These are phyloP conservation scores for Sphenodon punctatus DNA, from an alignment of 2,797 vertebrate species.

Conservation along the genomic window DNA sequence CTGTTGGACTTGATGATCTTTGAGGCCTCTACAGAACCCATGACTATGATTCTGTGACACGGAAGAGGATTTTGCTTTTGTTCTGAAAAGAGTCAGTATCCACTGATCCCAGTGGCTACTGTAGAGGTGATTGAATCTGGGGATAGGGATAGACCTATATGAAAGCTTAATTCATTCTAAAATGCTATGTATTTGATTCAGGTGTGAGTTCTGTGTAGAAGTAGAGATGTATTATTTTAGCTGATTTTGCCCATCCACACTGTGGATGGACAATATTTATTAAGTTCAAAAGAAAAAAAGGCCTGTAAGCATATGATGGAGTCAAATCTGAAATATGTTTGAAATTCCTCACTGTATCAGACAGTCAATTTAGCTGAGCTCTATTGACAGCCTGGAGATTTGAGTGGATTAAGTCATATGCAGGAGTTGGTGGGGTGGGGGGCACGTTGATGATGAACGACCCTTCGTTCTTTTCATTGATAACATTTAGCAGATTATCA, in stretches of 20 bases:
- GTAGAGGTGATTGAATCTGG: not conserved
- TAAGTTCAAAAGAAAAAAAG: not conserved
- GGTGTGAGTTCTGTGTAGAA: not conserved
- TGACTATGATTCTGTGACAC: too few relatives aligned
- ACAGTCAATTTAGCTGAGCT: not conserved
- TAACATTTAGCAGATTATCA: not conserved
- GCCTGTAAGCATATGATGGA: accelerated
- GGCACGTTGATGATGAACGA: not conserved
- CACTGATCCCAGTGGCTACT: too few relatives aligned
- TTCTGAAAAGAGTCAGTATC: too few relatives aligned
- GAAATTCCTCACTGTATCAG: not conserved
- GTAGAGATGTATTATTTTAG: not conserved
- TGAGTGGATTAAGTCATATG: not conserved
- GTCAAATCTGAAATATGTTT: not conserved
- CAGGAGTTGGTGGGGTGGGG: accelerated
- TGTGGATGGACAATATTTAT: not conserved
- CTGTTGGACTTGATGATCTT: too few relatives aligned
- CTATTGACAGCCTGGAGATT: not conserved
- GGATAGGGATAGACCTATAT: not conserved
- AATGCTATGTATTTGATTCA: not conserved
- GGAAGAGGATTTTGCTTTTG: too few relatives aligned
- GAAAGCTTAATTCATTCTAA: not conserved
- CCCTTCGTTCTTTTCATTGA: not conserved
- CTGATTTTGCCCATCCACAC: not conserved
- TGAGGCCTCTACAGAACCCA: too few relatives aligned